Evolutionary conservation across 2,113 vertebrate genomes (phyloP).

Genomic region (Clupea harengus): DNA sequence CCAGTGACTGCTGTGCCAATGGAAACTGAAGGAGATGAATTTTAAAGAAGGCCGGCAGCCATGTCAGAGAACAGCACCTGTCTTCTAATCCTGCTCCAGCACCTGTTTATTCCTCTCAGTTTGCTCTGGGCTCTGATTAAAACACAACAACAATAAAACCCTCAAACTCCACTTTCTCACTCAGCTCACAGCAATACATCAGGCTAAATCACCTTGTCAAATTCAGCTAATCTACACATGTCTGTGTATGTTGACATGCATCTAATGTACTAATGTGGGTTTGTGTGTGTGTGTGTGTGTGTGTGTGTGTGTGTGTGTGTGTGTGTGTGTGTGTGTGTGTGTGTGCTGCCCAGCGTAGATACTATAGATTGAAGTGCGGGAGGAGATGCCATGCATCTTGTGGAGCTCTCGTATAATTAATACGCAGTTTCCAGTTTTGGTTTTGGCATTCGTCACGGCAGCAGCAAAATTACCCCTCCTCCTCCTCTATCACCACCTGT

Average conservation of each 20-base stretch:
- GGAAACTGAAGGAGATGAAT: constrained; percentile 34
- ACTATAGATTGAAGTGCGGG: no score
- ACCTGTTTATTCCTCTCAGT: neutral
- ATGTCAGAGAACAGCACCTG: constrained; percentile 41
- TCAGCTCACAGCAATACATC: constrained; percentile 34
- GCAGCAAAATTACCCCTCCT: no score
- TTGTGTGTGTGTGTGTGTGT: no score
- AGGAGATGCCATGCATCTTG: no score
- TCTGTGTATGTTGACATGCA: neutral
- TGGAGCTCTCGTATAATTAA: no score
- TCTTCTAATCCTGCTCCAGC: constrained; percentile 2
- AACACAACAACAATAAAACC: constrained; percentile 26
- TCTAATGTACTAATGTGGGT: neutral
- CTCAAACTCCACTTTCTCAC: constrained; percentile 40
- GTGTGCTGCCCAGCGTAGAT: neutral
- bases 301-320: no score
- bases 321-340: constrained; percentile 18
- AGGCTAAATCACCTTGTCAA: constrained; percentile 23
- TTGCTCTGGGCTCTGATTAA: constrained; percentile 33
- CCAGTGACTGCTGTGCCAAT: neutral
- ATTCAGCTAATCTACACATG: constrained; percentile 13
- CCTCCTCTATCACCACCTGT: no score
- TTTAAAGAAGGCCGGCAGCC: constrained; percentile 30
- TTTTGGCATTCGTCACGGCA: no score
- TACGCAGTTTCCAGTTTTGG: no score